Evolutionary conservation across 53 echinoderm and acorn worm genomes (phyloP), one percentile per base, ranked within the genome.

Genomic region (Actinopyga echinites): DNA sequence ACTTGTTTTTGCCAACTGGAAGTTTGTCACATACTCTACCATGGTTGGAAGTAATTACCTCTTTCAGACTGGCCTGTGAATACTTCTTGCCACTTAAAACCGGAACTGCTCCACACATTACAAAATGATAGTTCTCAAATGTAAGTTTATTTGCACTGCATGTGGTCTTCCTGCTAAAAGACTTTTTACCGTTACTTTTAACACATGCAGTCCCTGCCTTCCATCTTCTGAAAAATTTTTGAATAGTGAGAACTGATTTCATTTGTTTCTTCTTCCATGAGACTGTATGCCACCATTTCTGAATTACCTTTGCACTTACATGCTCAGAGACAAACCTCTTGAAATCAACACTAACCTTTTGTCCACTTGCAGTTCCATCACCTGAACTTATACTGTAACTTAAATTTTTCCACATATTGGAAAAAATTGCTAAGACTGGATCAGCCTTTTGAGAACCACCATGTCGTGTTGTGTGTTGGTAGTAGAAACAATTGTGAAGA

Each of bases 381-480:
- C 45, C 52, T 40, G 21, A 17, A 40, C n/a, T 5, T 19, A 74
- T 74, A 45, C 21, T 24, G 23, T 74, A 74, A 24, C 43, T 42
- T 45, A 74, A 8, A 22, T 15, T 74, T 45, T 74, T 74, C 74
- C 74, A 74, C 74, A 74, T 44, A 29, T 67, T 67, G 7, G 8
- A n/a, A 23, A 8, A 74, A 10, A 74, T 43, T 6, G 74, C 24
- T 29, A 74, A 5, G 5, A 74, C 44, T 11, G 74, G 79, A 23
- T 93, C 87, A 42, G 79, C 65, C 43, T 84, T 87, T 49, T 89
- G 31, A 30, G 71, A 56, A 23, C 92, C 86, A 44, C 92, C 89
- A 83, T 86, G 84, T 67, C 84, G 61, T 44, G 92, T 89, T 0
- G 89, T 93, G 62, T 92, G 87, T 53, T 84, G 79, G 66, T 62